Evolutionary conservation across 2,113 vertebrate species (phyloP).

Genomic region (Hippopotamus amphibius): DNA sequence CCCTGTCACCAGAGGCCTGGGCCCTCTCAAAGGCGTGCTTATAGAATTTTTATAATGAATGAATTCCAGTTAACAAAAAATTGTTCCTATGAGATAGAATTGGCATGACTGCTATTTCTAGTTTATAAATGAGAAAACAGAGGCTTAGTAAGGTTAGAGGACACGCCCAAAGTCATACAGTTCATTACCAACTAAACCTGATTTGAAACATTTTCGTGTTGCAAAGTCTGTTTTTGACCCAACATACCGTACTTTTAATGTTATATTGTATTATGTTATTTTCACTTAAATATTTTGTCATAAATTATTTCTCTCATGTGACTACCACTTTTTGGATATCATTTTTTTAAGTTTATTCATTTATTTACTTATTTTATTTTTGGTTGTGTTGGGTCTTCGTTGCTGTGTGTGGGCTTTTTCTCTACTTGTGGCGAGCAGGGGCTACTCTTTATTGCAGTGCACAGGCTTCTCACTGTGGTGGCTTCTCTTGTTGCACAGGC

Average conservation of each 20-base stretch:
- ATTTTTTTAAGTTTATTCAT: not conserved
- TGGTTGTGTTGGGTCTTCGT: no score
- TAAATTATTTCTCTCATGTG: not conserved
- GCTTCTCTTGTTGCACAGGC: no score
- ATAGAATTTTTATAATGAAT: not conserved
- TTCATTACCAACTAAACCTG: not conserved
- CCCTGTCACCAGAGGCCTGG: not conserved
- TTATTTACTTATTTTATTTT: no score
- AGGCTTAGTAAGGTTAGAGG: not conserved
- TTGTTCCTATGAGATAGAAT: not conserved
- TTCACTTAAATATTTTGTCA: not conserved
- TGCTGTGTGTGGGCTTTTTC: no score
- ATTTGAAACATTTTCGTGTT: not conserved
- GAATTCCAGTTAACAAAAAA: slow-evolving; percentile 2
- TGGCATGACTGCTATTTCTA: not conserved
- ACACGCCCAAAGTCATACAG: not conserved
- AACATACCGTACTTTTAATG: not conserved
- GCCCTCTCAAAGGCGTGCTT: not conserved
- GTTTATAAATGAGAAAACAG: not conserved
- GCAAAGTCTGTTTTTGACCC: not conserved
- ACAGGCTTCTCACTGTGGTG: no score
- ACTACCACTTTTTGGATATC: not conserved
- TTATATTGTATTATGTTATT: not conserved
- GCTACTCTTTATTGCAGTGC: no score
- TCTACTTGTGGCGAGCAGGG: no score